phyloP scores from a whole-genome alignment of 2,113 vertebrate species.

The Sprattus sprattus region DNA sequence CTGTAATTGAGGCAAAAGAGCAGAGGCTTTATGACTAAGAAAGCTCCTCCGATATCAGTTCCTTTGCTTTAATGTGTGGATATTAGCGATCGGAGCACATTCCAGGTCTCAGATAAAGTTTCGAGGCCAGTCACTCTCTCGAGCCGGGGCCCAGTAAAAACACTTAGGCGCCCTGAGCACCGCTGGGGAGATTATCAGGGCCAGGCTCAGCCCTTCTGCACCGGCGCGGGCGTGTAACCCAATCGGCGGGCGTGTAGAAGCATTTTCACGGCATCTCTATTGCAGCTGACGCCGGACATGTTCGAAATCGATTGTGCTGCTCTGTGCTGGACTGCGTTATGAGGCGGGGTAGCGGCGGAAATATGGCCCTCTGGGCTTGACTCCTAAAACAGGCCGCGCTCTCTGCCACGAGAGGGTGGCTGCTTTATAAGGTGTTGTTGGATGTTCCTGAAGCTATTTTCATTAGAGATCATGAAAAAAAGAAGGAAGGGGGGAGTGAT shows the following conservation, averaged over 20 bases:
- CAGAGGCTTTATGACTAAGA: constrained; percentile 6
- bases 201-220: constrained; percentile 7
- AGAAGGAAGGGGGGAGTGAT: constrained; percentile 48
- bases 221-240: constrained; percentile 44
- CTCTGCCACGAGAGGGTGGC: constrained; percentile 46
- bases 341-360: constrained; percentile 53
- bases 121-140: neutral
- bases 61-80: neutral
- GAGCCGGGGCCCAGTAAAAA: constrained; percentile 50
- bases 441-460: constrained; percentile 54
- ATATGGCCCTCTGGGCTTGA: constrained; percentile 50
- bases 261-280: constrained; percentile 58
- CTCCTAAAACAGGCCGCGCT: constrained; percentile 55
- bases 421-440: constrained; percentile 50
- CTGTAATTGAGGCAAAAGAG: constrained; percentile 3
- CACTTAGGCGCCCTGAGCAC: constrained; percentile 40
- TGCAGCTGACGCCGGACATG: constrained; percentile 48
- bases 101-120: constrained; percentile 38
- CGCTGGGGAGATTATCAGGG: constrained; percentile 43
- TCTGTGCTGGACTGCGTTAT: constrained; percentile 26
- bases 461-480: constrained; percentile 22
- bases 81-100: constrained; percentile 7
- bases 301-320: constrained; percentile 51
- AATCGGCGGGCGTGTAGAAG: constrained; percentile 44
- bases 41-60: constrained; percentile 8